phyloP scores from a whole-genome alignment of 2,888 invertebrate genomes.

The Hemicrepidius hirtus region DNA sequence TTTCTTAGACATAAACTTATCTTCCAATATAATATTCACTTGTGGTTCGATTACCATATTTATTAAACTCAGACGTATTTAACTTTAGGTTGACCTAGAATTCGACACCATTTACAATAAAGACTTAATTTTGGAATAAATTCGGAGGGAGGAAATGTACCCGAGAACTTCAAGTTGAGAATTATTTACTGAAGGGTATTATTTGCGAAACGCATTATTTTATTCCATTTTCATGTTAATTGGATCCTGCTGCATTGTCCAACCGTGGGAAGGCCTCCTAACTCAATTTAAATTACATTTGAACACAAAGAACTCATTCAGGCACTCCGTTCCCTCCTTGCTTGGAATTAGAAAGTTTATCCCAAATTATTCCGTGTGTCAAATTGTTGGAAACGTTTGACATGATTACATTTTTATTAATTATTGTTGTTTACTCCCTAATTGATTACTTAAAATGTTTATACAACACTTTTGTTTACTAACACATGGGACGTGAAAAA shows the following conservation, averaged over 20 bases:
- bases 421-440: not conserved
- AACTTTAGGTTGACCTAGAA: constrained; percentile 39
- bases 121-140: constrained; percentile 44
- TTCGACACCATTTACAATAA: constrained; percentile 39
- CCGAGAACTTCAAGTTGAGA: constrained; percentile 44
- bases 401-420: constrained; percentile 10
- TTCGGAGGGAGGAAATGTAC: constrained; percentile 42
- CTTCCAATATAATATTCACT: constrained; percentile 7
- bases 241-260: constrained; percentile 62
- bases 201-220: constrained; percentile 58
- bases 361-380: constrained; percentile 30
- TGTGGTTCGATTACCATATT: constrained; percentile 40
- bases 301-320: constrained; percentile 50
- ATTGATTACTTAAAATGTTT: too few species aligned
- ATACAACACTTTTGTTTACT: too few species aligned
- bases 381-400: constrained; percentile 17
- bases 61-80: constrained; percentile 41
- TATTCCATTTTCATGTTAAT: constrained; percentile 65
- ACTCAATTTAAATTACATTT: constrained; percentile 59
- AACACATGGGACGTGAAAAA: too few species aligned
- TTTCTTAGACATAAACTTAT: not conserved
- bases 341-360: constrained; percentile 42
- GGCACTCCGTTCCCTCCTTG: constrained; percentile 36
- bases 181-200: constrained; percentile 53
- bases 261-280: constrained; percentile 53